Evolutionary conservation across 2,888 invertebrate genomes (phyloP).

Genomic region (Linnaemya tessellans): DNA sequence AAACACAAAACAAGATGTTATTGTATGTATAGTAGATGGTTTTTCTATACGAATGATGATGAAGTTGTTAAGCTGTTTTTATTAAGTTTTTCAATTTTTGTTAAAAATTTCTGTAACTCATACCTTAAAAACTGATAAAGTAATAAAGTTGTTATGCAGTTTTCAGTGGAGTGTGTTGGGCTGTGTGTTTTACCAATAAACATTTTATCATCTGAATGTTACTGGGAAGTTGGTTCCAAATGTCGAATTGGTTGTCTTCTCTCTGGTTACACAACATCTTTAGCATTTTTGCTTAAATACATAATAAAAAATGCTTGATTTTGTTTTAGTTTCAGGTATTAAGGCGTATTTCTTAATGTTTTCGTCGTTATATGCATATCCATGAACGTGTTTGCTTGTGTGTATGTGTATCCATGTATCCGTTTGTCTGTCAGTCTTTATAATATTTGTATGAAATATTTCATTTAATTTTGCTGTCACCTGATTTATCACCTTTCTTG

Average conservation of each 20-base stretch:
- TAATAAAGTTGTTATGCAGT: conserved; percentile 70
- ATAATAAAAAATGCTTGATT: conserved; percentile 39
- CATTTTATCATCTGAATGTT: conserved; percentile 70
- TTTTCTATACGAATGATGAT: conserved; percentile 48
- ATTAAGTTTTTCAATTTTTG: conserved; percentile 21
- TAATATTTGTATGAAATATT: conserved; percentile 77
- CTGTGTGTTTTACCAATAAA: conserved; percentile 46
- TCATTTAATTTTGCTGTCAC: conserved; percentile 83
- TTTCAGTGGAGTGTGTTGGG: conserved; percentile 52
- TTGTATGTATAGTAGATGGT: conserved; percentile 29
- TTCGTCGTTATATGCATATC: conserved; percentile 12
- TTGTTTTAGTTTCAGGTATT: conserved; percentile 38
- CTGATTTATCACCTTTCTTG: conserved; percentile 83
- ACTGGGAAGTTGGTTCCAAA: conserved; percentile 64
- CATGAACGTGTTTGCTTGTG: conserved; percentile 18
- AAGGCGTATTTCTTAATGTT: conserved; percentile 52
- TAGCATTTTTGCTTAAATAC: conserved; percentile 58
- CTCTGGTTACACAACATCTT: conserved; percentile 72
- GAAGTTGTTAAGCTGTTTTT: conserved; percentile 59
- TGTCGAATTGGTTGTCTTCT: conserved; percentile 68
- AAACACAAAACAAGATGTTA: conserved; percentile 38
- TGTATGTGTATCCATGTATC: conserved; percentile 11
- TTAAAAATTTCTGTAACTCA: conserved; percentile 52
- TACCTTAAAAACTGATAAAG: conserved; percentile 46
- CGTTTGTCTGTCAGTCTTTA: conserved; percentile 45